Conservation (phyloP, 2,888 invertebrate genomes). For the Chymomyza procnemis region DNA sequence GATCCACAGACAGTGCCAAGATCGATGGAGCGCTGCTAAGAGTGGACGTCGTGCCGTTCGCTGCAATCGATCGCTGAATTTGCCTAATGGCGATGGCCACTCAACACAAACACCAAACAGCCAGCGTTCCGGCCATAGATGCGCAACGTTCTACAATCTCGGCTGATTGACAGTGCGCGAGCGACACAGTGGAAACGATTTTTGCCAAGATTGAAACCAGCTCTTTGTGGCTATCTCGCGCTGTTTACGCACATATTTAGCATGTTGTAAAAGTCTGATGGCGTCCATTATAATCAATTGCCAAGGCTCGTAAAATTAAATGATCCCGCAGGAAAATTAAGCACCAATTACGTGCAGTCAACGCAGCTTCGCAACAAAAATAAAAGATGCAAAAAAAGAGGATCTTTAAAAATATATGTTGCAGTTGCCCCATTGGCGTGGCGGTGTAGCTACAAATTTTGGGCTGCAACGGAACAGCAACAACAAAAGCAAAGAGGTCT, state of each 20-base stretch:
- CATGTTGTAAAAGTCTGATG: conserved; percentile 78
- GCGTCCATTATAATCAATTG: conserved; percentile 79
- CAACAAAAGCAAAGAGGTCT: conserved; percentile 24
- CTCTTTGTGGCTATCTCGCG: conserved; percentile 23
- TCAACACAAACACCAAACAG: conserved; percentile 67
- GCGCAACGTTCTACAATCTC: conserved; percentile 53
- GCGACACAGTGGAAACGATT: neutral
- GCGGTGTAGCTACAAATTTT: conserved; percentile 61
- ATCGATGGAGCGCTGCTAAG: conserved; percentile 27
- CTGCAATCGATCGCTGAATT: conserved; percentile 70
- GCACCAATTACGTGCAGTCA: conserved; percentile 75
- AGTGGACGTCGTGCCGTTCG: conserved; percentile 16
- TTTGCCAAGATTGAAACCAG: neutral
- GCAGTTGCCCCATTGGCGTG: conserved; percentile 54
- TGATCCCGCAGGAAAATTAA: conserved; percentile 78
- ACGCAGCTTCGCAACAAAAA: conserved; percentile 47
- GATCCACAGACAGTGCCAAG: conserved; percentile 42
- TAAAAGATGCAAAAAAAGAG: conserved; percentile 12
- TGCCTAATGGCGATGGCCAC: conserved; percentile 74
- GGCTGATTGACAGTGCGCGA: conserved; percentile 53
- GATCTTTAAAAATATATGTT: conserved; percentile 20
- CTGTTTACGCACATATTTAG: conserved; percentile 75
- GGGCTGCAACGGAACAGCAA: conserved; percentile 47
- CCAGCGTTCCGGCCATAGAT: conserved; percentile 1
- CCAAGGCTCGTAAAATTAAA: conserved; percentile 78